phyloP scores from a whole-genome alignment of 2,888 invertebrate genomes.

The Elgonia sp. region DNA sequence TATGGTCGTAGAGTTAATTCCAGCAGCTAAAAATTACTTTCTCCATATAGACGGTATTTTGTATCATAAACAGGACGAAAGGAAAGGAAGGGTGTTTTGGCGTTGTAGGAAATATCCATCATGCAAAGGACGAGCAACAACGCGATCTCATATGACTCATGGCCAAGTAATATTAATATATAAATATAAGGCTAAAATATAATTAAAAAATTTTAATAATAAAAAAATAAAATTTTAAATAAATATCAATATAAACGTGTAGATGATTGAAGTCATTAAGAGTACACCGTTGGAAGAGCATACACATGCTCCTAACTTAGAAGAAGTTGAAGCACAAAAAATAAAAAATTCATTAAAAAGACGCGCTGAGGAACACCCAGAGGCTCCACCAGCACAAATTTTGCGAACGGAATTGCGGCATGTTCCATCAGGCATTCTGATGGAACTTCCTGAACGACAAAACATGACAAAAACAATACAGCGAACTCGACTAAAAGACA shows the following conservation, averaged over 20 bases:
- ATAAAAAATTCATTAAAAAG: not conserved
- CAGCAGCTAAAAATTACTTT: slow-evolving; percentile 13
- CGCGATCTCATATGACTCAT: no score
- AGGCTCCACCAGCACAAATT: slow-evolving; percentile 11
- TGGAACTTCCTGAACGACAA: not conserved
- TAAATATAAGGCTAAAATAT: no score
- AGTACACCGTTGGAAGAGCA: not conserved
- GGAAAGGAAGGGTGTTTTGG: slow-evolving; percentile 36
- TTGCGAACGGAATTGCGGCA: not conserved
- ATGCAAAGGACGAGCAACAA: no score
- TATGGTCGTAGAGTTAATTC: not conserved
- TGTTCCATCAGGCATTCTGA: no score
- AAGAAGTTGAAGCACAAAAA: not conserved
- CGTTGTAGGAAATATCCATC: not conserved
- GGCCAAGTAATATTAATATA: no score
- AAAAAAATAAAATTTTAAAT: no score
- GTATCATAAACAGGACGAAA: slow-evolving; percentile 34
- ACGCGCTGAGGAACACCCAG: slow-evolving; percentile 5
- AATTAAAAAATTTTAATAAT: no score
- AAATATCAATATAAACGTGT: no score
- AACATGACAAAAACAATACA: not conserved
- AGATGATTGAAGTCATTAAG: no score
- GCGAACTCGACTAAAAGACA: not conserved
- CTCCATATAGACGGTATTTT: slow-evolving; percentile 30
- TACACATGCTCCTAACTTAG: no score